These are phyloP conservation scores for Galeopsomyia nigrocyanea DNA, from an alignment of 2,888 invertebrate genomes.

Conservation along the genomic window DNA sequence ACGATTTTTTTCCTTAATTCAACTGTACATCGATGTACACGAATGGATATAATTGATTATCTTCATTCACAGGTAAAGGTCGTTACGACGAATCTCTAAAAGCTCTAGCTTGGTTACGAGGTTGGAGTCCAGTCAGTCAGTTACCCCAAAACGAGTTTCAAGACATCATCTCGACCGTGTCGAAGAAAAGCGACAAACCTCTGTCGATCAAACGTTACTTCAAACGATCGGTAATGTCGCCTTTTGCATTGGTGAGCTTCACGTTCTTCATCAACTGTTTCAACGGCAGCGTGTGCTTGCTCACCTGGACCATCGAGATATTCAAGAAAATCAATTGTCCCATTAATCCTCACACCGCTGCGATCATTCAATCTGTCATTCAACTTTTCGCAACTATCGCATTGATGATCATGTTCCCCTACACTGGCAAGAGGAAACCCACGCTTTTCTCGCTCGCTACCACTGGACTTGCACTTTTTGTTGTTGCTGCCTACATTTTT, in stretches of 20 bases:
- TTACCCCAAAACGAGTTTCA: background rate
- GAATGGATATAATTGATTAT: no score
- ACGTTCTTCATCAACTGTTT: background rate
- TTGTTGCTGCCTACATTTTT: background rate
- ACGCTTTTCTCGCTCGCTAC: background rate
- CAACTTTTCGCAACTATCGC: background rate
- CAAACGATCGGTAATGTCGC: background rate
- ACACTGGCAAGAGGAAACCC: background rate
- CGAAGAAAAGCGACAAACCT: background rate
- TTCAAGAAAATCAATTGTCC: constrained; percentile 1
- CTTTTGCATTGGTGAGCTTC: background rate
- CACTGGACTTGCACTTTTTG: background rate
- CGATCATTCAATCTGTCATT: background rate
- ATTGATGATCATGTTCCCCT: background rate
- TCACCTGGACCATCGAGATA: background rate
- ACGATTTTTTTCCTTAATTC: background rate
- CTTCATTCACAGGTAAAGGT: background rate
- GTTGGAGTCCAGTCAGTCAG: background rate
- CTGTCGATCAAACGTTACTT: constrained; percentile 1
- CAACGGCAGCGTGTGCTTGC: background rate
- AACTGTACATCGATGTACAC: no score
- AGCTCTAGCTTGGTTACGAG: constrained; percentile 14
- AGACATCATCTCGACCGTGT: background rate
- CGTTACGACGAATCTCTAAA: constrained; percentile 2
- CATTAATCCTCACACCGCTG: background rate